Percentiles rank a stretch among this genome's conserved stretches.
Conservation (phyloP, 1,140 invertebrate genomes). For the Pogonomyrmex barbatus region DNA sequence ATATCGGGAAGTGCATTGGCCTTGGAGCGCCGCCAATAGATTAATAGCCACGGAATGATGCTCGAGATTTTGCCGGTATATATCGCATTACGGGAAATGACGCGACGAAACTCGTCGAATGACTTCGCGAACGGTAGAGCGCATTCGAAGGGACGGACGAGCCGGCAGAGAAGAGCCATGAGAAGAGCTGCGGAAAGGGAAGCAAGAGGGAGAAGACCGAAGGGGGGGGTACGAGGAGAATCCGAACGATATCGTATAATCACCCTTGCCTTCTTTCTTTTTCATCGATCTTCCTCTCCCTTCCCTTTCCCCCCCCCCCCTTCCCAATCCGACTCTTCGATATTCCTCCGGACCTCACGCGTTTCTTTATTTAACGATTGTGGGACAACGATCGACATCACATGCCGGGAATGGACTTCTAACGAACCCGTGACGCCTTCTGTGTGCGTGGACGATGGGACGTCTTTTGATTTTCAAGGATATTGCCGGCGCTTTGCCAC, state of each 20-base stretch:
- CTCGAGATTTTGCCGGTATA: conserved; percentile 81
- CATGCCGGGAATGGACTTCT: conserved; percentile 40
- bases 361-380: conserved; percentile 60
- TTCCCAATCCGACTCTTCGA: background rate
- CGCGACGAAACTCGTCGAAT: conserved; percentile 77
- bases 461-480: conserved; percentile 2
- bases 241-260: conserved; percentile 70
- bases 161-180: background rate
- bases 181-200: background rate
- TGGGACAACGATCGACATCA: conserved; percentile 43
- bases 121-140: conserved; percentile 73
- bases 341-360: conserved; percentile 40
- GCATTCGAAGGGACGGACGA: conserved; percentile 54
- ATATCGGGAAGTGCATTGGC: conserved; percentile 83
- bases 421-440: conserved; percentile 43
- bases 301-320: no score
- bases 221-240: conserved; percentile 17
- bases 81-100: conserved; percentile 84
- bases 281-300: conserved; percentile 2
- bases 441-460: background rate
- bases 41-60: conserved; percentile 85
- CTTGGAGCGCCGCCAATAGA: conserved; percentile 84
- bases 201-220: background rate
- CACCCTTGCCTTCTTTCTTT: conserved; percentile 64
- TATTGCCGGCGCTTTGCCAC: background rate